Base-by-base conservation (phyloP, 2,888 invertebrate species). In the Sarcophaga carnaria region DNA sequence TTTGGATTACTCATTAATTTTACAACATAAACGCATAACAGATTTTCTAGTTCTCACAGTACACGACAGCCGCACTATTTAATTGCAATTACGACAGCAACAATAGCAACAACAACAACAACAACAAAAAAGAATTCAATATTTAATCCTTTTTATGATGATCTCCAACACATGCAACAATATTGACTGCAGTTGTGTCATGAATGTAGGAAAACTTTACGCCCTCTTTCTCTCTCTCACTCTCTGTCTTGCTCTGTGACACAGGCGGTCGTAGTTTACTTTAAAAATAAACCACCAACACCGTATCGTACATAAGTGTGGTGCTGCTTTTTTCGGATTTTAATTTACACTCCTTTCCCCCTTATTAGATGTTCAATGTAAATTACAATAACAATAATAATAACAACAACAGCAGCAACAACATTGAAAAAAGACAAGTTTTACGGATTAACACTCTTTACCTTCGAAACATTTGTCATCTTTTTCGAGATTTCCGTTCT, bases 141-240 rank as follows among this genome's bases (percentile, higher is more conserved):
- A 77, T 83, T 85, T 85, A 88, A 88, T 88, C 87, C 87, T 88
- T 88, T 87, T 88, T 83, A 88, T 88, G 87, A 88, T 88, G 87
- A 88, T 88, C 87, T 85, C 63, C 45, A 75, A 67, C 85, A 83
- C 85, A 88, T 88, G 87, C 85, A 84, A 76, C 62, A 71, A 64
- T 25, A 22, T 63, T 67, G 78, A 70, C 64, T 72, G 49, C 69
- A 49, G 54, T 54, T 54, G 54, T 14, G 17, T 14, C 17, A 17
- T 54, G 12, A 17, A 17, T 54, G 4, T 4, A 1, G 17, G 17
- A 12, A 54, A 54, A 5, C 5, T 14, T 14, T 14, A 54, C 54
- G 12, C 54, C 54, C 54, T 54, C 17, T 12, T 54, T 17, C 17
- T 4, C 17, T 14, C 49, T 49, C 12, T 49, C 49, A 17, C 17